Base-by-base conservation (phyloP, 2,888 invertebrate genomes). In the Chironomus tentans region DNA sequence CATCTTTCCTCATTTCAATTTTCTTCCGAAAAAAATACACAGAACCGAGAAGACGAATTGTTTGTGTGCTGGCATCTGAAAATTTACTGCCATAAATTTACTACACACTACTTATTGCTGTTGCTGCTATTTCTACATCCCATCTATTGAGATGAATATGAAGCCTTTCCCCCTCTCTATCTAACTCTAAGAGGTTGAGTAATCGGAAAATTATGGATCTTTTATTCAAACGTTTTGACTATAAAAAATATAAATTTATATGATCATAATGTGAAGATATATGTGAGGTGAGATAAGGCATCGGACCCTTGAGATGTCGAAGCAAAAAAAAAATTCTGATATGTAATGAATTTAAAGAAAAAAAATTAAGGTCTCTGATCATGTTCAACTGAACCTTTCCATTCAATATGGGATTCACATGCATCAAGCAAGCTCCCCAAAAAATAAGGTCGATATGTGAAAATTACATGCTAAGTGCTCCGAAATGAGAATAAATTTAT, bases 1-100 rank as follows among this genome's bases (percentile, higher is more conserved):
- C 68, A 46, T 68, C 28, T 68, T 46, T 46, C 7, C 68, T 68
- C 68, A 68, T 68, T 68, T 68, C 68, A 68, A 68, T 68, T 68
- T 68, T 18, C 65, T 65, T 5, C 5, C 2, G 13, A 15, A 15
- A 50, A 15, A 15, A 15, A 50, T 15, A 50, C 2, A 50, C 7
- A 56, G 18, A 56, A 56, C 38, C 38, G 38, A 18, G 56, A 56
- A 56, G 56, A 56, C 56, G 56, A 56, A 56, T 56, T 65, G 21
- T 65, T 21, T 65, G 21, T 65, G 21, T 65, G 21, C 65, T 65
- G 24, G 21, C 21, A 65, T 21, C 21, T 65, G 24, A 65, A 65
- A 65, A 65, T 65, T 65, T 24, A 24, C 65, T 24, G 24, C 65
- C 56, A 56, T 56, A 56, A 56, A 56, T 56, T 56, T 56, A 18